phyloP scores from a whole-genome alignment of 2,113 vertebrate genomes.

The Poecilia latipinna region DNA sequence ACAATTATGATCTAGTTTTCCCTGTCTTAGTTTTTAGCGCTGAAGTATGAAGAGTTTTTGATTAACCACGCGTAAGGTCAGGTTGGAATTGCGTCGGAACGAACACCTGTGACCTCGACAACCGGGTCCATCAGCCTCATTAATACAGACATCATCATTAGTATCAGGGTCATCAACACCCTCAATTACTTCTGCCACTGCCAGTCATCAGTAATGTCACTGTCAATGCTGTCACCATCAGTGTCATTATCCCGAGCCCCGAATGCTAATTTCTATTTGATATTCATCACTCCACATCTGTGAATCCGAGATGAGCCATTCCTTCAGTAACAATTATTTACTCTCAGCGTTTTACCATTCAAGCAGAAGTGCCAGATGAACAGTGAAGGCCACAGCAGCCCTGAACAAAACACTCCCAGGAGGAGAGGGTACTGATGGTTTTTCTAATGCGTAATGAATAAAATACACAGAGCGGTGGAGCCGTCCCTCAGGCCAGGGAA shows the following conservation, averaged over 20 bases:
- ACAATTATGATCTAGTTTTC: conserved; percentile 55
- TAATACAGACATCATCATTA: conserved; percentile 33
- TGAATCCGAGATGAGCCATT: conserved; percentile 24
- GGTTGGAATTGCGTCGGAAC: conserved; percentile 19
- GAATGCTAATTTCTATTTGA: conserved; percentile 32
- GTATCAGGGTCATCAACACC: conserved; percentile 15
- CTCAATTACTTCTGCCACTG: conserved; percentile 29
- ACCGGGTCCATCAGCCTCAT: conserved; percentile 20
- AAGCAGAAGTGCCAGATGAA: conserved; percentile 41
- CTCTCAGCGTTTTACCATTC: conserved; percentile 54
- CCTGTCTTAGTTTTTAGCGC: conserved; percentile 34
- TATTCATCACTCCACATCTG: conserved; percentile 13
- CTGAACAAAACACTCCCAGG: conserved; percentile 68
- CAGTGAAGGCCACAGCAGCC: conserved; percentile 47
- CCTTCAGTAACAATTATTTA: conserved; percentile 40
- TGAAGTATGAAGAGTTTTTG: conserved; percentile 12
- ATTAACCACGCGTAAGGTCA: conserved; percentile 29
- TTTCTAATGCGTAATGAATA: conserved; percentile 74
- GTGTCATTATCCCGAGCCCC: neutral
- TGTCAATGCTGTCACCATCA: conserved; percentile 3
- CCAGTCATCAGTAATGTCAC: conserved; percentile 18
- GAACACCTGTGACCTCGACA: conserved; percentile 31
- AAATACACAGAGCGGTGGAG: conserved; percentile 56
- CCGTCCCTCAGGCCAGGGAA: conserved; percentile 55
- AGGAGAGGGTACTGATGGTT: conserved; percentile 63